These are phyloP conservation scores for Reticulitermes speratus DNA, from an alignment of 1,140 invertebrate genomes.

Conservation along the genomic window DNA sequence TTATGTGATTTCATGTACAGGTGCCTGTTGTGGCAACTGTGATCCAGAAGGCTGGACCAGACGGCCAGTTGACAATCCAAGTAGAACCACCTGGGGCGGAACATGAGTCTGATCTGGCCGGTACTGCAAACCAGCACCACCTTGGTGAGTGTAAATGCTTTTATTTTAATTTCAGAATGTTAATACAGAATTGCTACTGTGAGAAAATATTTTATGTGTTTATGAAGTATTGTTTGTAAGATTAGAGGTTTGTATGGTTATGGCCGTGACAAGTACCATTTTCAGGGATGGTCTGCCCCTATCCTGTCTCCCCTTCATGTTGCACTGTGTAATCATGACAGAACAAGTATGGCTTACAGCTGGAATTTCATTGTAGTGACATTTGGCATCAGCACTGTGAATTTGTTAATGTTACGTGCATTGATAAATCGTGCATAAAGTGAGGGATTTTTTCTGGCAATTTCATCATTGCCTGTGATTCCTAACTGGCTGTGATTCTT, in stretches of 20 bases:
- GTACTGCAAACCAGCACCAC: not conserved
- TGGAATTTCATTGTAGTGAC: no score
- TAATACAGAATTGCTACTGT: not conserved
- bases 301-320: not conserved
- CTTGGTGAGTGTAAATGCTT: not conserved
- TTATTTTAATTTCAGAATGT: not conserved
- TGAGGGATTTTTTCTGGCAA: no score
- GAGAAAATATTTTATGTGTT: not conserved
- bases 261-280: no score
- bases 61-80: constrained; percentile 49
- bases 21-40: constrained; percentile 54
- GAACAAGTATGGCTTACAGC: no score
- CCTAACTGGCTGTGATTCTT: no score
- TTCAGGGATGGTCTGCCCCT: not conserved
- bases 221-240: not conserved
- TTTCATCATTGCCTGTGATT: no score
- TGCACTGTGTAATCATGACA: no score
- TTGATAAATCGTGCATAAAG: no score
- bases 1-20: constrained; percentile 28
- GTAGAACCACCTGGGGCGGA: constrained; percentile 46
- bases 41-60: constrained; percentile 47
- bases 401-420: no score
- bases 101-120: constrained; percentile 19
- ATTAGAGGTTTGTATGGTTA: not conserved
- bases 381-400: no score